Evolutionary conservation across 2,797 vertebrate species (phyloP).

Genomic region (Paratrypauchen microcephalus): DNA sequence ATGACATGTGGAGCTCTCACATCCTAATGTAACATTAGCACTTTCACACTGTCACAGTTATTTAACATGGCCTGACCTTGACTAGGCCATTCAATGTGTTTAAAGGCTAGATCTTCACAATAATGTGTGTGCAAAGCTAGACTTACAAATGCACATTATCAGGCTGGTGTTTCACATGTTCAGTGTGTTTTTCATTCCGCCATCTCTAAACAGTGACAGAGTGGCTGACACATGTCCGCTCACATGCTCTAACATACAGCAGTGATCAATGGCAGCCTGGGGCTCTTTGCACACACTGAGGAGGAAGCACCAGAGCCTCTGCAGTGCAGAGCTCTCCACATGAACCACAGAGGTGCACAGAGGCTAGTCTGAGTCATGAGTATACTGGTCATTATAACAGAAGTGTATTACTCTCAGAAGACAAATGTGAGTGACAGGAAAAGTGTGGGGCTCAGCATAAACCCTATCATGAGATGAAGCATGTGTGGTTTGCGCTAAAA

Average conservation of each 20-base stretch:
- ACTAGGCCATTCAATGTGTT: not conserved
- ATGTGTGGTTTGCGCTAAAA: slow-evolving; percentile 44
- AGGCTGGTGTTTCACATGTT: not conserved
- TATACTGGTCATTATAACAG: not conserved
- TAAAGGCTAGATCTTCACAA: not conserved
- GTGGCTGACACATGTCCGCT: slow-evolving; percentile 19
- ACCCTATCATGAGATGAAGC: slow-evolving; percentile 37
- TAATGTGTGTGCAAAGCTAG: too few relatives aligned
- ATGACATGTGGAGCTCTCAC: slow-evolving; percentile 42
- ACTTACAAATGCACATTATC: not conserved
- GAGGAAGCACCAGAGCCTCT: slow-evolving; percentile 54
- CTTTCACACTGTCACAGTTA: slow-evolving; percentile 8
- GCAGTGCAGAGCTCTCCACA: slow-evolving; percentile 46
- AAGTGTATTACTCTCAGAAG: not conserved
- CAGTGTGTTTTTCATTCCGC: not conserved
- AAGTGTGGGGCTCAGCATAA: slow-evolving; percentile 43
- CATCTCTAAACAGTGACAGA: slow-evolving; percentile 2
- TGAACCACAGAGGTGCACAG: slow-evolving; percentile 13
- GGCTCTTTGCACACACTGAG: slow-evolving; percentile 60
- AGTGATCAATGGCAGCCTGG: slow-evolving; percentile 55
- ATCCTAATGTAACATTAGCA: slow-evolving; percentile 26
- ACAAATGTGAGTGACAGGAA: slow-evolving; percentile 34
- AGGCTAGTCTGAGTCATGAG: not conserved
- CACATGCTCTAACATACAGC: slow-evolving; percentile 35
- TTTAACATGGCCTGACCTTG: slow-evolving; percentile 8